A percentile compares a stretch with the other conserved stretches of the same genome.
Conservation (phyloP, 2,797 vertebrate species). For the Enteromius treurensis region DNA sequence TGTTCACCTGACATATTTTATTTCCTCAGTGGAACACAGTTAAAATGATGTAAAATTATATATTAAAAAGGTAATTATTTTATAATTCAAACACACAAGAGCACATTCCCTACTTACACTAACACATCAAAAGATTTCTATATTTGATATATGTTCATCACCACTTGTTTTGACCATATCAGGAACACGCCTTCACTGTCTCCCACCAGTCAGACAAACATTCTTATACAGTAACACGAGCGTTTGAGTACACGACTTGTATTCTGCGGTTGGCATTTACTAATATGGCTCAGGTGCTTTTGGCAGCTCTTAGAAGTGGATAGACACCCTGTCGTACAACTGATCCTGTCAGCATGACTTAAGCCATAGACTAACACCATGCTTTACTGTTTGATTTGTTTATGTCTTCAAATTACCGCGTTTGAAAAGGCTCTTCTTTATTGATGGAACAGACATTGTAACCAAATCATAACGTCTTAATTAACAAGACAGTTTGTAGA, state of each 20-base stretch:
- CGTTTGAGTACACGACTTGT: constrained; percentile 7
- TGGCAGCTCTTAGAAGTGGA: constrained; percentile 37
- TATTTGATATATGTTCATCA: not conserved
- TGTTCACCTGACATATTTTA: not conserved
- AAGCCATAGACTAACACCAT: constrained; percentile 38
- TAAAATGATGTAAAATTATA: not conserved
- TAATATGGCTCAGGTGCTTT: constrained; percentile 40
- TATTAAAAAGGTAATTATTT: not conserved
- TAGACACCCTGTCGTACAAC: constrained; percentile 22
- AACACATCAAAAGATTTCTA: not conserved
- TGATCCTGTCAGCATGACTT: constrained; percentile 48
- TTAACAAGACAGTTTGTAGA: constrained; percentile 47
- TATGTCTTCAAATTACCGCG: constrained; percentile 55
- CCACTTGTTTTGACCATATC: constrained; percentile 34
- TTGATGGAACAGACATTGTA: constrained; percentile 36
- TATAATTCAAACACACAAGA: not conserved
- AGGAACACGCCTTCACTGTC: constrained; percentile 20
- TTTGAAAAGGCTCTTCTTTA: constrained; percentile 29
- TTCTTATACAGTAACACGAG: constrained; percentile 44
- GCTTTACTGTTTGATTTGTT: constrained; percentile 53
- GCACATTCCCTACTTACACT: not conserved
- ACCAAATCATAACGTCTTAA: constrained; percentile 53
- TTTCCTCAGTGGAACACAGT: not conserved
- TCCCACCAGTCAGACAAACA: constrained; percentile 35
- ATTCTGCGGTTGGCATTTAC: constrained; percentile 16